Conservation (phyloP, 2,797 vertebrate genomes). For the Molossus alvarezi region DNA sequence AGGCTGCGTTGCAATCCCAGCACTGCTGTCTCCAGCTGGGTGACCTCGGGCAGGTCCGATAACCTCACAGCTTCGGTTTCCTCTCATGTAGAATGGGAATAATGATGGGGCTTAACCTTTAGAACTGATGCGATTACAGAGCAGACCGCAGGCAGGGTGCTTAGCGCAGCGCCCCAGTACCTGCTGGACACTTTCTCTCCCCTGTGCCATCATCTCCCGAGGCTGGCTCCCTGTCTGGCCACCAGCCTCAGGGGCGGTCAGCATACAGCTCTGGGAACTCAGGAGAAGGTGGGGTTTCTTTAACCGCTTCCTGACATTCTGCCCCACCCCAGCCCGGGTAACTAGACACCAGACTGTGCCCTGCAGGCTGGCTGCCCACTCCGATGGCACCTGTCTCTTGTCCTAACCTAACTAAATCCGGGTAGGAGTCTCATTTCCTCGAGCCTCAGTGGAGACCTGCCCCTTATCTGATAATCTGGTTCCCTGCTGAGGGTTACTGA, state of each 20-base stretch:
- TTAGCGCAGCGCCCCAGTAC: neutral
- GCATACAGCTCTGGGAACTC: neutral
- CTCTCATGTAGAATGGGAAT: neutral
- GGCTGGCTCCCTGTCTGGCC: neutral
- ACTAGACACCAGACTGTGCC: neutral
- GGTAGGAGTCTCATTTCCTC: neutral
- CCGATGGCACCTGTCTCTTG: neutral
- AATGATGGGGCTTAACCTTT: neutral
- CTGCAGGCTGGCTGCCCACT: neutral
- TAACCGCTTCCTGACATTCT: neutral
- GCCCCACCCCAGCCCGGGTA: fast-evolving
- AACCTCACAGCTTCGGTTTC: neutral
- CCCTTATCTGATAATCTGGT: neutral
- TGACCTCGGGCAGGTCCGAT: neutral
- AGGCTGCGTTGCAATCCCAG: neutral
- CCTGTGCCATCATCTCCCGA: fast-evolving
- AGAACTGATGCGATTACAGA: neutral
- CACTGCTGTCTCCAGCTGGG: neutral
- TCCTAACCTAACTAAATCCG: neutral
- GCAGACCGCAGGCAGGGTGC: fast-evolving
- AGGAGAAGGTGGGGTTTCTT: neutral
- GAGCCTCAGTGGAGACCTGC: fast-evolving
- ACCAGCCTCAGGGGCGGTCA: neutral
- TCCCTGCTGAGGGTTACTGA: neutral
- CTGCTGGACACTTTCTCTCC: neutral